These are phyloP conservation scores for Arctia plantaginis DNA, from an alignment of 2,888 invertebrate genomes.

Conservation along the genomic window DNA sequence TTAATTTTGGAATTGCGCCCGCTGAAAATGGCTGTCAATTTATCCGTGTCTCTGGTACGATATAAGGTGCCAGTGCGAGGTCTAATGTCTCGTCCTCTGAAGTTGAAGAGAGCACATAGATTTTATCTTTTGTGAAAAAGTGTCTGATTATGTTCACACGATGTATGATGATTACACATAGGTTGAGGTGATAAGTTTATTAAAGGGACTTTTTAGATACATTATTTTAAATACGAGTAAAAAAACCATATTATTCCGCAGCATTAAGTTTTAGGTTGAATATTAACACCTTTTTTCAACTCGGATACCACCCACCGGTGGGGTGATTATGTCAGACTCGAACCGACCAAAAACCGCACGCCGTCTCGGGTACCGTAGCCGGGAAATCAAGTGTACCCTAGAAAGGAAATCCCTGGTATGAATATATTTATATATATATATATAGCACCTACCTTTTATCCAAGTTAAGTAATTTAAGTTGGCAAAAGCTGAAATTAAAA, in stretches of 20 bases:
- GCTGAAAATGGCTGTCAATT: background rate
- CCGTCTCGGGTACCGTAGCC: too few species aligned
- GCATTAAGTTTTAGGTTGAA: background rate
- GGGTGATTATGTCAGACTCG: too few species aligned
- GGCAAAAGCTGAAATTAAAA: background rate
- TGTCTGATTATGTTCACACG: background rate
- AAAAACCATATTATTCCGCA: background rate
- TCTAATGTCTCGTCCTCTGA: background rate
- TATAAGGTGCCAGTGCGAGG: too few species aligned
- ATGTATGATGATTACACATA: background rate
- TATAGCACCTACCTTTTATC: too few species aligned
- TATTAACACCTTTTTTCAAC: background rate
- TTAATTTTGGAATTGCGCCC: background rate
- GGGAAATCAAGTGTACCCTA: too few species aligned
- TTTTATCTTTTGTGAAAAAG: background rate
- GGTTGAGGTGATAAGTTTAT: background rate
- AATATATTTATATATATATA: too few species aligned
- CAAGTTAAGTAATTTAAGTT: background rate
- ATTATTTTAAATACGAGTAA: background rate
- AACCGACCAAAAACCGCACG: too few species aligned
- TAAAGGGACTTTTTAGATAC: background rate
- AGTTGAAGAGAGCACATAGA: background rate
- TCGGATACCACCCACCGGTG: too few species aligned
- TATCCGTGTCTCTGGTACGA: background rate
- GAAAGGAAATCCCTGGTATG: too few species aligned